Conservation (phyloP, 2,113 vertebrate genomes). For the Beaufortia kweichowensis region DNA sequence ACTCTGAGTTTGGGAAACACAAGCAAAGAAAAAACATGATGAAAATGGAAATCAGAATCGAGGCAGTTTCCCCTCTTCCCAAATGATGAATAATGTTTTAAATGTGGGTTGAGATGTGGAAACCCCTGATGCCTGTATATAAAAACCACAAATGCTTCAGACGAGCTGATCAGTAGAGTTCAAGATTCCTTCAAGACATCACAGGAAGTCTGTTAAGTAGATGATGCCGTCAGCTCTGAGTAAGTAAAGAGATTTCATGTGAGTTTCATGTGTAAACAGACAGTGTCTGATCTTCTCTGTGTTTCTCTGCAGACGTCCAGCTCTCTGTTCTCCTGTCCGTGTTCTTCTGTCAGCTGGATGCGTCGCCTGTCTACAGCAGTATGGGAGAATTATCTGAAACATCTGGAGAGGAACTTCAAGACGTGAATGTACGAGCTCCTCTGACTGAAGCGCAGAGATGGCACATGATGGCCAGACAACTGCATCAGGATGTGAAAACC, state of each 20-base stretch:
- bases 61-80: neutral
- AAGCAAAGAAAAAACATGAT: neutral
- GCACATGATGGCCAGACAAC: slow-evolving; percentile 35
- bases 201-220: neutral
- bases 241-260: too few relatives aligned
- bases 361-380: neutral
- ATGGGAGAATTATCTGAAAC: slow-evolving; percentile 44
- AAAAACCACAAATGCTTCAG: slow-evolving; percentile 20
- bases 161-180: neutral
- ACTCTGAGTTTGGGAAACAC: neutral
- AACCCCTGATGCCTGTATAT: slow-evolving; percentile 36
- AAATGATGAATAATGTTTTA: neutral
- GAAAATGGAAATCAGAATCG: neutral
- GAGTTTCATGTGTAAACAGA: neutral
- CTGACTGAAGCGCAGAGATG: neutral
- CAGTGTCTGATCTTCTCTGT: neutral
- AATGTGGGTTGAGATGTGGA: slow-evolving; percentile 13
- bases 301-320: slow-evolving; percentile 43
- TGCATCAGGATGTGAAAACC: neutral
- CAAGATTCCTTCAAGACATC: neutral
- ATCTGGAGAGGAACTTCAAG: slow-evolving; percentile 60
- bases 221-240: slow-evolving; percentile 39
- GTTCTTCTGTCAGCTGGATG: slow-evolving; percentile 15
- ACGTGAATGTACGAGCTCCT: neutral
- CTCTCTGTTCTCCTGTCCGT: slow-evolving; percentile 46